These are phyloP conservation scores for Cheilosia impressa DNA, from an alignment of 2,888 invertebrate genomes.

Conservation along the genomic window DNA sequence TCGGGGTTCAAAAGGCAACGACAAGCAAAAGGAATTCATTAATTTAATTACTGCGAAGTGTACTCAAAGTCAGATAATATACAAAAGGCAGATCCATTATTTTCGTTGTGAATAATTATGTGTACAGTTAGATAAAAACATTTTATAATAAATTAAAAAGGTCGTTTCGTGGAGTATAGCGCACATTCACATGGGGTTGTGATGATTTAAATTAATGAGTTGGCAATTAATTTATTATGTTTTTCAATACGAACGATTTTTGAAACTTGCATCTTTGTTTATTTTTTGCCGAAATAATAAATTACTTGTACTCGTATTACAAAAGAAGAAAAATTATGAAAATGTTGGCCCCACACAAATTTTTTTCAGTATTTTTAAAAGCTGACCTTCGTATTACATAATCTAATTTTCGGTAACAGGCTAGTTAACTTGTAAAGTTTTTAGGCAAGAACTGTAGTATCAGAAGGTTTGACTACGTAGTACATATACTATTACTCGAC, in stretches of 20 bases:
- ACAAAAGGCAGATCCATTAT: conserved; percentile 31
- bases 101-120: conserved; percentile 18
- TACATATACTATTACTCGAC: too few relatives aligned
- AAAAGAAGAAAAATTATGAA: too few relatives aligned
- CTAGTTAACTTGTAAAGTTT: too few relatives aligned
- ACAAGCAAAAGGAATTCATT: conserved; percentile 18
- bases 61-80: conserved; percentile 19
- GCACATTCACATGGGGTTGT: not conserved
- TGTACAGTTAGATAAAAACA: conserved; percentile 7
- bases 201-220: conserved; percentile 16
- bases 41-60: conserved; percentile 36
- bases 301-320: too few relatives aligned
- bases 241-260: not conserved
- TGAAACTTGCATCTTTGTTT: too few relatives aligned
- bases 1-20: conserved; percentile 11
- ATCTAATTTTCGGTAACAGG: too few relatives aligned
- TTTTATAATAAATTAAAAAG: conserved; percentile 22
- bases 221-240: not conserved
- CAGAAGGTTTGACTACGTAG: too few relatives aligned
- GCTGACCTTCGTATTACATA: too few relatives aligned
- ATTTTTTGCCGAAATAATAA: too few relatives aligned
- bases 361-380: too few relatives aligned
- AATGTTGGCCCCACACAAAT: too few relatives aligned
- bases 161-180: not conserved
- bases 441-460: too few relatives aligned